Conservation (phyloP, 2,113 vertebrate species). For the Thomomys bottae region DNA sequence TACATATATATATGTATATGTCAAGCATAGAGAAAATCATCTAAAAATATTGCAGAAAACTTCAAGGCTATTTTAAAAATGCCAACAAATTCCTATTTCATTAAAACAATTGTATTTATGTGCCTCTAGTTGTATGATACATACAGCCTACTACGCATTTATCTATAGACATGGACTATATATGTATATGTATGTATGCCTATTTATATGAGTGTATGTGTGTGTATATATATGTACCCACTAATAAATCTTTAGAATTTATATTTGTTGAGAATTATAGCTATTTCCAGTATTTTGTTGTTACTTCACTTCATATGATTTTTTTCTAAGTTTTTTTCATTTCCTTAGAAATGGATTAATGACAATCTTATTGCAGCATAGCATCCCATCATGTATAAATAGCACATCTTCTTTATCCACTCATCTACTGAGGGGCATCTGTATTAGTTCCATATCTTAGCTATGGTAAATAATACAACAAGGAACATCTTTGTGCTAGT, state of each 20-base stretch:
- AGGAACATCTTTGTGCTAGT: no score
- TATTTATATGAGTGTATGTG: background rate
- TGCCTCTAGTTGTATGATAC: background rate
- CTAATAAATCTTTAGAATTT: background rate
- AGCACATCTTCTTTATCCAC: no score
- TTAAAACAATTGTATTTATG: background rate
- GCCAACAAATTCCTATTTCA: background rate
- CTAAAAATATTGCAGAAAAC: background rate
- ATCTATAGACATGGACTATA: background rate
- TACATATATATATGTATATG: no score
- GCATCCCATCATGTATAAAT: no score
- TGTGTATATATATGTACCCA: background rate
- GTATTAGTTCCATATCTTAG: no score
- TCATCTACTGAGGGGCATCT: no score
- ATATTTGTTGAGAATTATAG: background rate
- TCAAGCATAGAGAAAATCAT: no score
- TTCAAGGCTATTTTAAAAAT: background rate
- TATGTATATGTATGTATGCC: background rate
- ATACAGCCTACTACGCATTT: background rate
- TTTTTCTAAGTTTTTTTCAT: no score
- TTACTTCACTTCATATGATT: no score
- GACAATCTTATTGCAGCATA: no score
- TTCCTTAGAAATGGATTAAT: no score
- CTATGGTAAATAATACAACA: no score
- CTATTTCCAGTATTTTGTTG: slow-evolving; percentile 20